Evolutionary conservation across 1,140 invertebrate species (phyloP).

Genomic region (Battus philenor): DNA sequence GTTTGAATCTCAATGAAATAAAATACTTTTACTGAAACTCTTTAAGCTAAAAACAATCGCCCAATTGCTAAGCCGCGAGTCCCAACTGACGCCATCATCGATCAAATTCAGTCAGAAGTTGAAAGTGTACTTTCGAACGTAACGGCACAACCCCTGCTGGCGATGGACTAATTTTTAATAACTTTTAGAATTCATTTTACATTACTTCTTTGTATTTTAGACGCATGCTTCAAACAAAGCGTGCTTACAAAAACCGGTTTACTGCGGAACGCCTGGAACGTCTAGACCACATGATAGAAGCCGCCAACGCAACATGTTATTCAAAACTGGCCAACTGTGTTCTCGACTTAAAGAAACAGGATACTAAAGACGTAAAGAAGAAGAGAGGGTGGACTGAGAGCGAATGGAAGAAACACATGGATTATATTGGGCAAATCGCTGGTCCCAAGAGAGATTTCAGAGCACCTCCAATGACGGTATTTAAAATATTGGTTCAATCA

Average conservation of each 20-base stretch:
- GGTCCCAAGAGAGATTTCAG: conserved; percentile 40
- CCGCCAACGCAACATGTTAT: conserved; percentile 49
- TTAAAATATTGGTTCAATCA: no score
- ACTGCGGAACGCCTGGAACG: conserved; percentile 43
- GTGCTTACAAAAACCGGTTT: conserved; percentile 48
- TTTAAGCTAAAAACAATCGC: no score
- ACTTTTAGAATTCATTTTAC: background rate
- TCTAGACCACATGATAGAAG: conserved; percentile 59
- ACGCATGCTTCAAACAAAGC: conserved; percentile 45
- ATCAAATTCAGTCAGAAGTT: no score
- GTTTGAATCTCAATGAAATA: no score
- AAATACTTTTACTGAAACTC: no score
- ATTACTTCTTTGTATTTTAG: conserved; percentile 33
- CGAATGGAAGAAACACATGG: conserved; percentile 70
- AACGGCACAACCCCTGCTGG: no score
- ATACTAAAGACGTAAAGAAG: conserved; percentile 53
- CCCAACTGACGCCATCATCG: no score
- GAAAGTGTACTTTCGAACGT: no score
- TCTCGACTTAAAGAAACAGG: conserved; percentile 53
- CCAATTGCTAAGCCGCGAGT: no score
- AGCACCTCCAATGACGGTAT: conserved; percentile 40
- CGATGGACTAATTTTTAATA: no score
- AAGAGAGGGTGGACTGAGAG: conserved; percentile 55
- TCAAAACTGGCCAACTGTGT: conserved; percentile 58
- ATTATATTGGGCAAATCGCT: conserved; percentile 54